Percentiles rank a stretch among this genome's conserved stretches.
phyloP scores from a whole-genome alignment of 2,797 vertebrate species.

The Petrocephalus sullivani region DNA sequence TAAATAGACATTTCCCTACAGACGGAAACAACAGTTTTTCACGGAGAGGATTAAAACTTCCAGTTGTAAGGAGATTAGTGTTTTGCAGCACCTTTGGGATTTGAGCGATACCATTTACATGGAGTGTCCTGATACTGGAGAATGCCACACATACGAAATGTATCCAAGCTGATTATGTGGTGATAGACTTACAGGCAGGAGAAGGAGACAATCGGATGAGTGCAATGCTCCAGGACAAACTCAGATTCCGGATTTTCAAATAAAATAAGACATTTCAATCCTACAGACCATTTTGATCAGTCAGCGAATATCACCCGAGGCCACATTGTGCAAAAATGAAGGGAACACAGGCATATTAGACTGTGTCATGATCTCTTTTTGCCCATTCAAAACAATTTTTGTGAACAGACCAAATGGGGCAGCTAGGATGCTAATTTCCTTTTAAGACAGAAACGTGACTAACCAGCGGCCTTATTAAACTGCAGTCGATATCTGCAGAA shows the following conservation, averaged over 20 bases:
- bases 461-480: neutral
- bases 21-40: conserved; percentile 52
- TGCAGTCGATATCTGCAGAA: neutral
- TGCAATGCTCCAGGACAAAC: conserved; percentile 35
- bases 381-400: neutral
- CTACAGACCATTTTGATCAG: neutral
- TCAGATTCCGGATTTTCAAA: conserved; percentile 39
- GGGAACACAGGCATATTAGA: neutral
- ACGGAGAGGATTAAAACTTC: conserved; percentile 56
- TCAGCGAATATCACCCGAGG: neutral
- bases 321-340: neutral
- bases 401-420: neutral
- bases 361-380: neutral
- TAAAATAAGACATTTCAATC: conserved; percentile 30
- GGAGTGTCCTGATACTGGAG: conserved; percentile 32
- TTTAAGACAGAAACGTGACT: neutral
- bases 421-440: neutral
- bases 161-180: conserved; percentile 48
- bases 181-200: conserved; percentile 45
- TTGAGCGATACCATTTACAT: conserved; percentile 57
- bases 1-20: conserved; percentile 52
- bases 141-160: conserved; percentile 10
- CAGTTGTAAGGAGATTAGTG: conserved; percentile 58
- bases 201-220: conserved; percentile 44
- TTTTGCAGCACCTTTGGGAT: conserved; percentile 54